phyloP scores from a whole-genome alignment of 2,113 vertebrate genomes.

The Hypomesus transpacificus region DNA sequence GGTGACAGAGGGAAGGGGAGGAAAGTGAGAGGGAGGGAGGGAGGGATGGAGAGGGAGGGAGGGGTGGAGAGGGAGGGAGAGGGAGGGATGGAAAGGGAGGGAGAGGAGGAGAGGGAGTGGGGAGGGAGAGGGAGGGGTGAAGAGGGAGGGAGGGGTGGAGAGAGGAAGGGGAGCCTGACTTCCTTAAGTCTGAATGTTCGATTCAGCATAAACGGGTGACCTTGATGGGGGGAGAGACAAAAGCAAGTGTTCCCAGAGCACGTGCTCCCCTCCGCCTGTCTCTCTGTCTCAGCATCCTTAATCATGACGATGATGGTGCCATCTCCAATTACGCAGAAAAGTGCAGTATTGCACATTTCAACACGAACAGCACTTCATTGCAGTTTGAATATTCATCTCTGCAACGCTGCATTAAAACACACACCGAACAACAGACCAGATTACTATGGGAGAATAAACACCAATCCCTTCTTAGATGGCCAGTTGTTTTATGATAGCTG shows the following conservation, averaged over 20 bases:
- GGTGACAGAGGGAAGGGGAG: background rate
- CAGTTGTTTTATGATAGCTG: too few relatives aligned
- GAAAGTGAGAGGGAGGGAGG: background rate
- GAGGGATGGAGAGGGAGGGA: background rate
- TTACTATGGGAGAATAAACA: background rate
- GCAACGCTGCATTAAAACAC: background rate
- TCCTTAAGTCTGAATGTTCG: conserved; percentile 57
- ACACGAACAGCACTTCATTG: background rate
- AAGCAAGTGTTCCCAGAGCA: conserved; percentile 32
- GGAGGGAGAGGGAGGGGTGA: conserved; percentile 38
- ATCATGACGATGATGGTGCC: background rate
- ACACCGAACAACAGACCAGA: background rate
- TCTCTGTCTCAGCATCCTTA: conserved; percentile 4
- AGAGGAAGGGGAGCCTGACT: conserved; percentile 41
- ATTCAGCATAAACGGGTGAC: conserved; percentile 72
- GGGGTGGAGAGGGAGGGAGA: background rate
- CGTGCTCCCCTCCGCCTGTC: background rate
- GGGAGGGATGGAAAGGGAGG: conserved; percentile 5
- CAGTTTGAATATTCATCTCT: background rate
- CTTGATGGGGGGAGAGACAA: conserved; percentile 62
- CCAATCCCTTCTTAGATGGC: background rate
- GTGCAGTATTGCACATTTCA: background rate
- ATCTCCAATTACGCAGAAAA: conserved; percentile 4
- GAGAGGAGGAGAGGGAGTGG: conserved; percentile 36
- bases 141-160: conserved; percentile 40